These are phyloP conservation scores for Malacoraja senta DNA, from an alignment of 2,797 vertebrate species.

Conservation along the genomic window DNA sequence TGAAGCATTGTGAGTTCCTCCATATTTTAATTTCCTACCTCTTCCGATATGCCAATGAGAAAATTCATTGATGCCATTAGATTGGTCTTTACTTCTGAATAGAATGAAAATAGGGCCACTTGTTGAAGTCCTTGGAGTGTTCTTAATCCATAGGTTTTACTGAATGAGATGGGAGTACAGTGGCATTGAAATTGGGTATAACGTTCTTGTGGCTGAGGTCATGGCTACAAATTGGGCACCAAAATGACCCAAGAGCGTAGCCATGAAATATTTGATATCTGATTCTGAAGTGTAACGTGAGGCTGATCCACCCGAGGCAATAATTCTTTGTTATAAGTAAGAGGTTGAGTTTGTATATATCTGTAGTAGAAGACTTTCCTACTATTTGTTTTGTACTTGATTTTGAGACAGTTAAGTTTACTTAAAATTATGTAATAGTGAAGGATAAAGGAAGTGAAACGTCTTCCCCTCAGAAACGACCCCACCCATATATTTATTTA, in stretches of 20 bases:
- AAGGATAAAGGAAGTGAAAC: background rate
- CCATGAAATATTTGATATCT: background rate
- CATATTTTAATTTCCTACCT: too few species aligned
- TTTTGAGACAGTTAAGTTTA: background rate
- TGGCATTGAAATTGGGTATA: background rate
- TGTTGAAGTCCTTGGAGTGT: background rate
- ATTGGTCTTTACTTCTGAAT: background rate
- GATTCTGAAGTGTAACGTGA: too few species aligned
- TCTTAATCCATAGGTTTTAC: background rate
- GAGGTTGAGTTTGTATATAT: background rate
- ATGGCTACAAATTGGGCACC: background rate
- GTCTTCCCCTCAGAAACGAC: background rate
- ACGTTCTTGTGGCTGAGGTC: too few species aligned
- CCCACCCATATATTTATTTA: background rate
- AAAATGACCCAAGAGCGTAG: background rate
- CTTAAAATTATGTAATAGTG: background rate
- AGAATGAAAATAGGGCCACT: background rate
- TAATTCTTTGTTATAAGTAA: background rate
- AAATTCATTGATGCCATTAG: too few species aligned
- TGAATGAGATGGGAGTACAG: background rate
- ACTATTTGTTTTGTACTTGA: background rate
- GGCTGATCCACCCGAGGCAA: background rate
- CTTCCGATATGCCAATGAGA: too few species aligned
- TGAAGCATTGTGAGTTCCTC: too few species aligned
- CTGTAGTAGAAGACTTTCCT: background rate